A percentile compares a stretch with the other conserved stretches of the same genome.
These are phyloP conservation scores for Calliopum simillimum DNA, from an alignment of 2,888 invertebrate species.

Conservation along the genomic window DNA sequence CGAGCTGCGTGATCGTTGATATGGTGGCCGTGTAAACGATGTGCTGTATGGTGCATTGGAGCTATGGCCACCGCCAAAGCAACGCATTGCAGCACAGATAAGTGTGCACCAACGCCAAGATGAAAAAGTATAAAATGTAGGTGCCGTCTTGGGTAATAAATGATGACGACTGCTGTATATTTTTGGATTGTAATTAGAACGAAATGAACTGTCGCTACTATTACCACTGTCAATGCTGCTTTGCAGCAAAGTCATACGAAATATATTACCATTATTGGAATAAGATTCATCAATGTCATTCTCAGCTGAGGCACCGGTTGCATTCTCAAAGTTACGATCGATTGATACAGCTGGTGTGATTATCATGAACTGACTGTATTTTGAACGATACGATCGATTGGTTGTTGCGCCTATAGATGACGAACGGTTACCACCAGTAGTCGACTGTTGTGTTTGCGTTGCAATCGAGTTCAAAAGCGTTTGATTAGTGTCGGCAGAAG, in stretches of 20 bases:
- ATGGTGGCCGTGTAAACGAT: slow-evolving; percentile 55
- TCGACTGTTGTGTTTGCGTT: slow-evolving; percentile 46
- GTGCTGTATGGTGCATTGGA: slow-evolving; percentile 61
- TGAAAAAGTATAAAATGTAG: slow-evolving; percentile 60
- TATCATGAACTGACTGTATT: slow-evolving; percentile 66
- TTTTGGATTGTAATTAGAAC: slow-evolving; percentile 63
- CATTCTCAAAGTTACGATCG: slow-evolving; percentile 63
- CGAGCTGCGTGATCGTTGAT: slow-evolving; percentile 52
- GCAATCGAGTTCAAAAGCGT: slow-evolving; percentile 60
- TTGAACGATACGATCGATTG: slow-evolving; percentile 56
- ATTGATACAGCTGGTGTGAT: slow-evolving; percentile 67
- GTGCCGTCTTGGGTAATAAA: slow-evolving; percentile 59
- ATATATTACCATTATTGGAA: slow-evolving; percentile 60
- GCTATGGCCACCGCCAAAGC: slow-evolving; percentile 61
- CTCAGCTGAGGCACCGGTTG: slow-evolving; percentile 45
- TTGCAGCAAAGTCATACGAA: slow-evolving; percentile 58
- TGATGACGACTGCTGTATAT: slow-evolving; percentile 63
- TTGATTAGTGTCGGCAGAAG: slow-evolving; percentile 64
- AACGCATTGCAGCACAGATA: slow-evolving; percentile 67
- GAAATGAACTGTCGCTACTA: slow-evolving; percentile 62
- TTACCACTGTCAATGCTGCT: slow-evolving; percentile 58
- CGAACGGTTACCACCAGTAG: slow-evolving; percentile 48
- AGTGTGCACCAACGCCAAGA: slow-evolving; percentile 67
- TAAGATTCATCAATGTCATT: slow-evolving; percentile 48
- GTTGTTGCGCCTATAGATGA: slow-evolving; percentile 28